Conservation (phyloP, 2,888 invertebrate genomes). For the Oscheius sp. region DNA sequence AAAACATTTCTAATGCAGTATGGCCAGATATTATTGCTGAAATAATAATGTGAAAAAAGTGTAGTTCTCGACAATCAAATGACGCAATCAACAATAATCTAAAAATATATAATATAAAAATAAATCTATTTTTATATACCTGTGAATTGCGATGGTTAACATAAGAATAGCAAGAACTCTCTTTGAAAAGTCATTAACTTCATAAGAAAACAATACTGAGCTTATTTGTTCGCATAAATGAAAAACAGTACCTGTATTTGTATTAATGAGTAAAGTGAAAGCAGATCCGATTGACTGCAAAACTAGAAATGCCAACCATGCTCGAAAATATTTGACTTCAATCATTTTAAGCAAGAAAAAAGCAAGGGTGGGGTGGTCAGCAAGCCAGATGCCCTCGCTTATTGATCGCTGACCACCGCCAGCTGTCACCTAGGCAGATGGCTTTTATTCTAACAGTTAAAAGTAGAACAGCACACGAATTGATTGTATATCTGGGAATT, state of each 20-base stretch:
- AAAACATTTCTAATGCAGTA: conserved; percentile 8
- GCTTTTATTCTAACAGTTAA: conserved; percentile 13
- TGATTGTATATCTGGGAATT: conserved; percentile 23
- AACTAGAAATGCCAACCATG: conserved; percentile 13
- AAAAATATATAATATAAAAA: background rate
- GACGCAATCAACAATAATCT: background rate
- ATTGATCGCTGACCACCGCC: conserved; percentile 26
- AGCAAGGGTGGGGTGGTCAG: background rate
- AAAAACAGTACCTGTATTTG: background rate
- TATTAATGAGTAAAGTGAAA: background rate
- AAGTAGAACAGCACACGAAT: conserved; percentile 32
- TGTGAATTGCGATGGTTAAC: background rate
- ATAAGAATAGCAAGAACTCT: background rate
- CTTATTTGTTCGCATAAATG: background rate
- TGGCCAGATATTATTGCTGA: background rate
- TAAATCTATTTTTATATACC: background rate
- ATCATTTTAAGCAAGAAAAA: background rate
- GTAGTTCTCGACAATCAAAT: background rate
- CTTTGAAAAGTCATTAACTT: background rate
- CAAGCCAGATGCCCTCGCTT: conserved; percentile 2
- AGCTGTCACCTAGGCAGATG: conserved; percentile 28
- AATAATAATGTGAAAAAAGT: background rate
- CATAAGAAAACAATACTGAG: background rate
- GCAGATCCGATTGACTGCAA: conserved; percentile 8
- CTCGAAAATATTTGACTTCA: conserved; percentile 21